Evolutionary conservation across 2,797 vertebrate genomes (phyloP).

Genomic region (Potorous gilbertii): DNA sequence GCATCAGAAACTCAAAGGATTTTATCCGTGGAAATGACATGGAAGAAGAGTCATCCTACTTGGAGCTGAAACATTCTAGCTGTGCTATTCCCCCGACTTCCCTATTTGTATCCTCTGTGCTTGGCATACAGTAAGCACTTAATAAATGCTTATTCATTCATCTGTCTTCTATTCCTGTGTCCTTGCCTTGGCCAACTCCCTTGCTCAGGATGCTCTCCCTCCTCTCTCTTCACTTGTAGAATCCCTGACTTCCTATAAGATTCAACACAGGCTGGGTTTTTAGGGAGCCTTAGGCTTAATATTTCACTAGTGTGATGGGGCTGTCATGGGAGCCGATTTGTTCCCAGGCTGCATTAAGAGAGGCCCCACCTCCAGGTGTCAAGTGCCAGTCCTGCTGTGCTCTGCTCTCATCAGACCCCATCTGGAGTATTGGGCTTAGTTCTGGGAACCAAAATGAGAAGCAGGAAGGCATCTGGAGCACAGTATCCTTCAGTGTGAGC

Average conservation of each 20-base stretch:
- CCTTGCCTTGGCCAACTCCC: background rate
- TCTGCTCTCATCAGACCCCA: background rate
- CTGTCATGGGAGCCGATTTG: background rate
- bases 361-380: background rate
- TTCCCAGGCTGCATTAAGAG: background rate
- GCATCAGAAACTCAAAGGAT: background rate
- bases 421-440: background rate
- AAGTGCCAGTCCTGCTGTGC: background rate
- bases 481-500: too few relatives aligned
- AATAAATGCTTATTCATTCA: background rate
- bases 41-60: background rate
- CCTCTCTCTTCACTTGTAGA: background rate
- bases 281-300: background rate
- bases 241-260: background rate
- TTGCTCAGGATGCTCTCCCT: background rate
- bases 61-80: background rate
- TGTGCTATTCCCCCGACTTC: background rate
- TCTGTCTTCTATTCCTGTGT: background rate
- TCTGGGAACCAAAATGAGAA: background rate
- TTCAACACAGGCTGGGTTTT: background rate
- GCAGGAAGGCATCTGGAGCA: background rate
- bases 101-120: background rate
- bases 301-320: too few relatives aligned
- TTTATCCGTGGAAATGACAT: background rate
- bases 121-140: background rate